A percentile compares a stretch with the other conserved stretches of the same genome.
These are phyloP conservation scores for Eidolon helvum DNA, from an alignment of 2,113 vertebrate genomes.

Conservation along the genomic window DNA sequence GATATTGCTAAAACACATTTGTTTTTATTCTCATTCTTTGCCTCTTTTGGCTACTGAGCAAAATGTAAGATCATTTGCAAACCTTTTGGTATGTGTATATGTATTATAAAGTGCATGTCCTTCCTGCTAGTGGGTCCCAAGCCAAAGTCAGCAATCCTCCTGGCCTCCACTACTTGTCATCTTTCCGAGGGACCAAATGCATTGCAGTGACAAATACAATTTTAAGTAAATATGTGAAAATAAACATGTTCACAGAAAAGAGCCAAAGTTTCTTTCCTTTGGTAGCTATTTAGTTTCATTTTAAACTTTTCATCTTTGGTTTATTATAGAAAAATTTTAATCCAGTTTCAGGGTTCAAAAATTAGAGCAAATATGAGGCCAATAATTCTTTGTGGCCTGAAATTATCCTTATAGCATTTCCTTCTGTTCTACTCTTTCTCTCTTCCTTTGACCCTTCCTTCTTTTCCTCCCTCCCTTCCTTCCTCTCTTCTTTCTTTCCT, in stretches of 20 bases:
- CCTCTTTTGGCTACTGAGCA: conserved; percentile 60
- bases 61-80: conserved; percentile 69
- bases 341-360: conserved; percentile 16
- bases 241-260: neutral
- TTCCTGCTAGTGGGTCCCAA: conserved; percentile 22
- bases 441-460: neutral
- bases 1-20: conserved; percentile 58
- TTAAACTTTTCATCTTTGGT: conserved; percentile 22
- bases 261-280: neutral
- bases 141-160: conserved; percentile 18
- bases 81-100: conserved; percentile 29
- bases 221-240: conserved; percentile 43
- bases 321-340: conserved; percentile 32
- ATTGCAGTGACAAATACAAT: neutral
- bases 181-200: conserved; percentile 18
- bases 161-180: neutral
- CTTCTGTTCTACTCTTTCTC: neutral
- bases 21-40: conserved; percentile 67
- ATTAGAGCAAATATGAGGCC: neutral
- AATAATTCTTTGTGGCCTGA: neutral
- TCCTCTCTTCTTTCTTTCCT: neutral
- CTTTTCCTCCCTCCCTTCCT: neutral
- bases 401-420: neutral
- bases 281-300: conserved; percentile 36
- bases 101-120: neutral